These are phyloP conservation scores for Phrynocephalus forsythii DNA, from an alignment of 2,797 vertebrate species.

Conservation along the genomic window DNA sequence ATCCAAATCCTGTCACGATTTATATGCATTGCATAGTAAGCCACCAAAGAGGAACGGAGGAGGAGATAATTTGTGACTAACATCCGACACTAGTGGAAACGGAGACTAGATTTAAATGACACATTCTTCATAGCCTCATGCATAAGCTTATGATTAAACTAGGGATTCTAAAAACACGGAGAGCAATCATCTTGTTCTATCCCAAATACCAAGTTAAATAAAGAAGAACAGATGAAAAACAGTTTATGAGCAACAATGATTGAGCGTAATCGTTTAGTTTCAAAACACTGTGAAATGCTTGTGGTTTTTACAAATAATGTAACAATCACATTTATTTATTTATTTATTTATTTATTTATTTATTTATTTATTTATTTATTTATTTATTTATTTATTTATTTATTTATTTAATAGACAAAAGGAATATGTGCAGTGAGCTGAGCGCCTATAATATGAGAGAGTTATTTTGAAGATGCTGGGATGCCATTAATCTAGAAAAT, in stretches of 20 bases:
- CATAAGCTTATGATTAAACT: background rate
- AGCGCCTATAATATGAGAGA: constrained; percentile 13
- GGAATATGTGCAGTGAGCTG: background rate
- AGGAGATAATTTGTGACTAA: background rate
- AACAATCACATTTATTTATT: background rate
- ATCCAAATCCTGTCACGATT: background rate
- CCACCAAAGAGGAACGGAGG: background rate
- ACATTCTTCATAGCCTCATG: background rate
- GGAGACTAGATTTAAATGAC: constrained; percentile 5
- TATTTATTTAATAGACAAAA: too few relatives aligned
- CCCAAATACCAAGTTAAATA: background rate
- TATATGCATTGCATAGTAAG: background rate
- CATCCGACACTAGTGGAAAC: constrained; percentile 16
- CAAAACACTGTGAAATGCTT: background rate
- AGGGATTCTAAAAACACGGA: background rate
- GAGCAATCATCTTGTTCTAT: background rate
- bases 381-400: background rate
- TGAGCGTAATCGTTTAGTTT: background rate
- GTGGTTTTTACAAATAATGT: background rate
- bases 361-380: background rate
- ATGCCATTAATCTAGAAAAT: constrained; percentile 60
- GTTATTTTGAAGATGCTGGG: constrained; percentile 57
- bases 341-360: too few relatives aligned
- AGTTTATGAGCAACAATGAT: background rate
- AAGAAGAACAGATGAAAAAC: background rate